Evolutionary conservation across 2,888 invertebrate genomes (phyloP), one percentile per base, ranked within the genome.

Genomic region (Hetaerina titia): DNA sequence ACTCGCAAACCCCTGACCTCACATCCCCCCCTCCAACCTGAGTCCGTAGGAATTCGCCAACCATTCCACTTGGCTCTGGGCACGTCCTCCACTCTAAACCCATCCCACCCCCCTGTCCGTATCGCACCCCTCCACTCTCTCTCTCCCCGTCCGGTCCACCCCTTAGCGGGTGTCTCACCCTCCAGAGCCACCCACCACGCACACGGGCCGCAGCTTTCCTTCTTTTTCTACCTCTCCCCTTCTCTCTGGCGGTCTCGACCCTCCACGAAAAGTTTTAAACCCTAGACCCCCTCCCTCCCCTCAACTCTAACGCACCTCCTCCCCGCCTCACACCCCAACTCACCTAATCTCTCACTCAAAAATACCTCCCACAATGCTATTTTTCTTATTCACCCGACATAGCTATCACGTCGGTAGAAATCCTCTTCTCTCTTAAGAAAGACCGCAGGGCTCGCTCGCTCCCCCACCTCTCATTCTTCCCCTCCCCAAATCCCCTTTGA

Each of bases 361-460:
- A 88, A 19, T 31, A 45, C 87, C 87, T 45, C 87, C 87, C 56
- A 31, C 87, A 56, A 56, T 56, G 87, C 88, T 88, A 88, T 88
- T 88, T 88, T 13, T 88, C 88, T 88, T 56, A 88, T 88, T 88
- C 88, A 56, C 45, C 88, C 88, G 25, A 31, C 88, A 45, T 45
- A 17, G 56, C 56, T 88, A 88, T 88, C 88, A 88, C 88, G 22
- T 56, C 88, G 45, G 45, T 88, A 45, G 56, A 88, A 88, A 88
- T 88, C 88, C 58, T 89, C 89, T 89, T 89, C 89, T 58, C 58
- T 89, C n/a, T n/a, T n/a, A n/a, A 69, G 69, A n/a, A 15, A 58
- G 58, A 58, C 58, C 89, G 19, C 89, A n/a, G 0, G 69, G 69
- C 69, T 22, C 69, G 8, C 69, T n/a, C 60, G 7, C 1, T 22